Evolutionary conservation across 2,797 vertebrate genomes (phyloP).

Genomic region (Chiloscyllium punctatum): DNA sequence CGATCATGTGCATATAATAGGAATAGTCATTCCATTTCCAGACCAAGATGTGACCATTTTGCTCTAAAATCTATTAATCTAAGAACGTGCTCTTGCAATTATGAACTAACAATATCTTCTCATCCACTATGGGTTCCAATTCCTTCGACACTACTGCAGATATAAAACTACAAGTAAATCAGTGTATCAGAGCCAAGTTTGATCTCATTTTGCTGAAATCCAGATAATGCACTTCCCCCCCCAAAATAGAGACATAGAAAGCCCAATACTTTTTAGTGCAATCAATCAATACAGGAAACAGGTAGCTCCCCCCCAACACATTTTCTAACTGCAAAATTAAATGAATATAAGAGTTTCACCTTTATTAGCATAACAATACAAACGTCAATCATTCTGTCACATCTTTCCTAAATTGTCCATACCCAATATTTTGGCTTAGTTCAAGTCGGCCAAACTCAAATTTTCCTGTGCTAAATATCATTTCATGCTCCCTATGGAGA

Average conservation of each 20-base stretch:
- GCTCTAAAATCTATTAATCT: not conserved
- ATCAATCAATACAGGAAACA: constrained; percentile 21
- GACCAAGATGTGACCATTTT: not conserved
- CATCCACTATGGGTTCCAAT: not conserved
- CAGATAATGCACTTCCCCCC: not conserved
- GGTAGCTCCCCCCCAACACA: not conserved
- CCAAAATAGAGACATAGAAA: not conserved
- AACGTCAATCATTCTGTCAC: not conserved
- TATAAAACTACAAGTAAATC: not conserved
- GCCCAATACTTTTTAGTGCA: not conserved
- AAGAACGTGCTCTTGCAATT: not conserved
- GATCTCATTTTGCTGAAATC: not conserved
- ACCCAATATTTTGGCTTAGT: not conserved
- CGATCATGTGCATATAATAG: not conserved
- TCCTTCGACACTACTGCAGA: not conserved
- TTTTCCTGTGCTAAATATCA: not conserved
- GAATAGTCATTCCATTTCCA: not conserved
- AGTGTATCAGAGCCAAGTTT: not conserved
- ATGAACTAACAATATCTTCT: not conserved
- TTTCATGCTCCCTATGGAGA: not conserved
- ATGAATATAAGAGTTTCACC: not conserved
- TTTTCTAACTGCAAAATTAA: not conserved
- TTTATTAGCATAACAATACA: not conserved
- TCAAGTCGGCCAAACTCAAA: not conserved
- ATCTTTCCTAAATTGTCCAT: not conserved